Conservation (phyloP, 1,140 invertebrate genomes). For the Caerostris extrusa region DNA sequence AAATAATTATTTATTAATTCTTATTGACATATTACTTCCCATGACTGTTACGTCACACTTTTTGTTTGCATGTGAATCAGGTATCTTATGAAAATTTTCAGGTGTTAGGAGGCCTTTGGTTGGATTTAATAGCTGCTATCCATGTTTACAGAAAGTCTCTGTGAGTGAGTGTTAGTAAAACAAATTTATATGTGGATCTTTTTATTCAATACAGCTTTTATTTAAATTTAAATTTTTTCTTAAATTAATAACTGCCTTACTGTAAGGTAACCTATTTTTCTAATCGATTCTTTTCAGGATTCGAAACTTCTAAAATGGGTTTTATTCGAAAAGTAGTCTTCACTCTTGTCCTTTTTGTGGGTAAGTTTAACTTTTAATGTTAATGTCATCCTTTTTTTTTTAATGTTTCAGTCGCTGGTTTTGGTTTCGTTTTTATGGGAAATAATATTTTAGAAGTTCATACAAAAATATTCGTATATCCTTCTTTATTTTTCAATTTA, state of each 20-base stretch:
- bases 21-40: neutral
- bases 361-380: neutral
- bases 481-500: too few species aligned
- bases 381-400: too few species aligned
- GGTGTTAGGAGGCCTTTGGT: too few species aligned
- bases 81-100: neutral
- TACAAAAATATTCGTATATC: too few species aligned
- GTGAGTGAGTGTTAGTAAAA: neutral
- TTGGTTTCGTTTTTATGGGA: neutral
- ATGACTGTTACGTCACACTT: neutral
- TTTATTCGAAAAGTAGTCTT: neutral
- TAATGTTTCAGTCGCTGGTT: neutral
- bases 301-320: neutral
- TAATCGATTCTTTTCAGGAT: neutral
- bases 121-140: too few species aligned
- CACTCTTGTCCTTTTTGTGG: neutral
- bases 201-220: neutral
- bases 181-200: neutral
- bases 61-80: neutral
- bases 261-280: neutral
- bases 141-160: neutral
- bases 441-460: too few species aligned
- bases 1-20: too few species aligned
- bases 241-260: neutral
- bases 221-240: too few species aligned